Percentiles rank a stretch among this genome's conserved stretches.
These are phyloP conservation scores for Cerceris ruficornis DNA, from an alignment of 2,888 invertebrate species.

Conservation along the genomic window DNA sequence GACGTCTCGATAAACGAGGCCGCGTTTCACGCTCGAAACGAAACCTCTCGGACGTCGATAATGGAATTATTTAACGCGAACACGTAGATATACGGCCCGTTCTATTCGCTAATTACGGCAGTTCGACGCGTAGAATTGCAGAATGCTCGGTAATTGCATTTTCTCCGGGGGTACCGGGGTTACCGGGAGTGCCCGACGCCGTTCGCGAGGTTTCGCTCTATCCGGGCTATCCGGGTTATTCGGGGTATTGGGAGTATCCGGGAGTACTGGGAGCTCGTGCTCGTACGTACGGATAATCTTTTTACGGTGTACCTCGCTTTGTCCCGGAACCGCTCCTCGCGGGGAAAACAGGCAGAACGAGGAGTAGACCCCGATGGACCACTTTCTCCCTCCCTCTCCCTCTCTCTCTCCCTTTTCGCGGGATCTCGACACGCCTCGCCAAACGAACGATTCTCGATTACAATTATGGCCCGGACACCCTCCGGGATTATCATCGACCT, in stretches of 20 bases:
- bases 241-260: too few species aligned
- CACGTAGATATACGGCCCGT: constrained; percentile 38
- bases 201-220: too few species aligned
- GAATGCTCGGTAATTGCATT: constrained; percentile 56
- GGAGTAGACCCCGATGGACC: too few species aligned
- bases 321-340: constrained; percentile 19
- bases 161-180: constrained; percentile 34
- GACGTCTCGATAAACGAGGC: too few species aligned
- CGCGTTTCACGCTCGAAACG: too few species aligned
- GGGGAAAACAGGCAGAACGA: constrained; percentile 17
- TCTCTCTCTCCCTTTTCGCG: too few species aligned
- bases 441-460: constrained; percentile 26
- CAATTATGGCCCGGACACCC: constrained; percentile 21
- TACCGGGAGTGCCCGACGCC: too few species aligned
- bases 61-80: constrained; percentile 33
- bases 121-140: constrained; percentile 34
- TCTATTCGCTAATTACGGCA: constrained; percentile 47
- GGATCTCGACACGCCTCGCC: background rate
- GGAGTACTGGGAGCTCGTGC: constrained; percentile 6
- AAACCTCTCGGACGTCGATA: constrained; percentile 5
- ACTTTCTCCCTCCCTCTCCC: too few species aligned
- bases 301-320: constrained; percentile 47
- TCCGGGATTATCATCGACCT: constrained; percentile 34
- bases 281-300: constrained; percentile 55
- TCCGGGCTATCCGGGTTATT: too few species aligned